Evolutionary conservation across 2,797 vertebrate genomes (phyloP).

Genomic region (Chiroxiphia lanceolata): DNA sequence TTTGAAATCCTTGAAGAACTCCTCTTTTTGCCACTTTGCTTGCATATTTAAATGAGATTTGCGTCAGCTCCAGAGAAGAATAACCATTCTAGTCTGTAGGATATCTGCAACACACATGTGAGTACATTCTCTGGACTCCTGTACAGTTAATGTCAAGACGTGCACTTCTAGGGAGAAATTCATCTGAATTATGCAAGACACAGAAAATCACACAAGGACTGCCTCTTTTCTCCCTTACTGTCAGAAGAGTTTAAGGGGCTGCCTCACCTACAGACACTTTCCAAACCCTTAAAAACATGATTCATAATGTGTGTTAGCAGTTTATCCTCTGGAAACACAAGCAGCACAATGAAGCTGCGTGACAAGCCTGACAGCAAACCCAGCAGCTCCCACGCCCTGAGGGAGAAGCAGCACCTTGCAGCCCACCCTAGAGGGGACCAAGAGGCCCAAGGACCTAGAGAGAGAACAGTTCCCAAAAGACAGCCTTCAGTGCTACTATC

Average conservation of each 20-base stretch:
- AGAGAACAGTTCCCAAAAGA: background rate
- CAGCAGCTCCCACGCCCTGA: background rate
- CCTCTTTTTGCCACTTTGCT: background rate
- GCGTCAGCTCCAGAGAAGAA: background rate
- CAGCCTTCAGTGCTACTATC: background rate
- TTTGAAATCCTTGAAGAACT: background rate
- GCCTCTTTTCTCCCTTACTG: background rate
- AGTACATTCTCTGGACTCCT: background rate
- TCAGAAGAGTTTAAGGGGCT: background rate
- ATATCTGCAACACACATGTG: background rate
- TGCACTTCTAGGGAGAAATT: background rate
- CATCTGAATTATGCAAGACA: background rate
- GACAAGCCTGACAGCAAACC: background rate
- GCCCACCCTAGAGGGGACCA: background rate
- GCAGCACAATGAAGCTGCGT: accelerated
- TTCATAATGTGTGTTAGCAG: background rate
- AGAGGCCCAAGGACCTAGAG: background rate
- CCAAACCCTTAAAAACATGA: background rate
- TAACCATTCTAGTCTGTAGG: background rate
- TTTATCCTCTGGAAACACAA: background rate
- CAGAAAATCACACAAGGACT: background rate
- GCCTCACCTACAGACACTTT: background rate
- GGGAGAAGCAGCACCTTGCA: background rate
- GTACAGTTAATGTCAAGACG: background rate
- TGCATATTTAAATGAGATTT: background rate